Evolutionary conservation across 2,888 invertebrate species (phyloP).

Genomic region (Bhutanitis thaidina): DNA sequence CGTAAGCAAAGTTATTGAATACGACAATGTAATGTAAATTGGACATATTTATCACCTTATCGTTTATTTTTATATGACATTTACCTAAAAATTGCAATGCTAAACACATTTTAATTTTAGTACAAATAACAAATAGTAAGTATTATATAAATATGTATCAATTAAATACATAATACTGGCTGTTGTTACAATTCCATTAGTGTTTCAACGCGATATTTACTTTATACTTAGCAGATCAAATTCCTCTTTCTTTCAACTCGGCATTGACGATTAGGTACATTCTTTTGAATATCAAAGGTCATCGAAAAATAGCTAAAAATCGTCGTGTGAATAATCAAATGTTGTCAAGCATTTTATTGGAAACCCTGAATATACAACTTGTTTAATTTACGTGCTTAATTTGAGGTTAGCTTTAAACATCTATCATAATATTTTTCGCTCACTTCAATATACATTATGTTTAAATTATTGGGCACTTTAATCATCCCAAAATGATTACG

Average conservation of each 20-base stretch:
- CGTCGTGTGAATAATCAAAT: constrained; percentile 16
- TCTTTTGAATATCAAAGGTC: constrained; percentile 18
- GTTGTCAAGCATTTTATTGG: constrained; percentile 11
- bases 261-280: constrained; percentile 12
- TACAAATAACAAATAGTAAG: too few species aligned
- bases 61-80: too few species aligned
- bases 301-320: constrained; percentile 8
- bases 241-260: constrained; percentile 4
- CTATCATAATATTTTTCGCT: constrained; percentile 4
- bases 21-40: too few species aligned
- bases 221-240: neutral
- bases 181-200: too few species aligned
- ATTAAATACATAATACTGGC: too few species aligned
- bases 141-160: too few species aligned
- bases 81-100: too few species aligned
- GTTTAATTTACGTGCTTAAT: constrained; percentile 3
- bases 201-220: neutral
- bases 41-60: too few species aligned
- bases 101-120: too few species aligned
- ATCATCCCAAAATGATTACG: too few species aligned
- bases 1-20: too few species aligned
- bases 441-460: neutral
- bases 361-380: constrained; percentile 13
- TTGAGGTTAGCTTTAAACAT: constrained; percentile 3
- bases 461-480: too few species aligned